Conservation (phyloP, 53 echinoderm and acorn worm species). For the Echinometra lucunter region DNA sequence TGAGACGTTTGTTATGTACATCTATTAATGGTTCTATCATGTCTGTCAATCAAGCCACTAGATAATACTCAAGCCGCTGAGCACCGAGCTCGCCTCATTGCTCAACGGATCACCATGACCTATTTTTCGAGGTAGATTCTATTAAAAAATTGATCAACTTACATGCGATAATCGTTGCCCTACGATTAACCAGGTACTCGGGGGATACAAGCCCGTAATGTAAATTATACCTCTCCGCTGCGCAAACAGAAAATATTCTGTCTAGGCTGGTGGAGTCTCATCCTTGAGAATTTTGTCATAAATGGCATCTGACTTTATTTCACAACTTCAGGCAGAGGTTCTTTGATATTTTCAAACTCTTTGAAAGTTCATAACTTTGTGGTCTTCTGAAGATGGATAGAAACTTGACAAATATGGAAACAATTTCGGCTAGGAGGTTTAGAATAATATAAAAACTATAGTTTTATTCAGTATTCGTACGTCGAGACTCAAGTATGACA, state of each 20-base stretch:
- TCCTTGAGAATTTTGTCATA: background rate
- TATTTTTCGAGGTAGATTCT: constrained; percentile 14
- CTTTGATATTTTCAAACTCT: background rate
- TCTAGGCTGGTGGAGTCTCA: background rate
- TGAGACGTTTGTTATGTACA: background rate
- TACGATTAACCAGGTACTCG: background rate
- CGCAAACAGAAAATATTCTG: background rate
- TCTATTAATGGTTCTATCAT: background rate
- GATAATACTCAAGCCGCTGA: background rate
- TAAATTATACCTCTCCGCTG: background rate
- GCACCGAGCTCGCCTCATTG: background rate
- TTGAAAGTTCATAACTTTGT: no score
- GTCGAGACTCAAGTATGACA: no score
- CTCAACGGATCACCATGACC: background rate
- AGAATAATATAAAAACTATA: no score
- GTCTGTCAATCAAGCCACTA: background rate
- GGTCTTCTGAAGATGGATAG: no score
- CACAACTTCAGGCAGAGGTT: background rate
- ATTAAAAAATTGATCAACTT: constrained; percentile 39
- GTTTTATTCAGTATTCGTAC: no score
- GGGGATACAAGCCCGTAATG: background rate
- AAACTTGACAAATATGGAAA: no score
- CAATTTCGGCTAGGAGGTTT: no score
- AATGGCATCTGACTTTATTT: background rate
- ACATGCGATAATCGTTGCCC: constrained; percentile 33